Evolutionary conservation across 2,113 vertebrate genomes (phyloP).

Genomic region (Crotalus horridus): DNA sequence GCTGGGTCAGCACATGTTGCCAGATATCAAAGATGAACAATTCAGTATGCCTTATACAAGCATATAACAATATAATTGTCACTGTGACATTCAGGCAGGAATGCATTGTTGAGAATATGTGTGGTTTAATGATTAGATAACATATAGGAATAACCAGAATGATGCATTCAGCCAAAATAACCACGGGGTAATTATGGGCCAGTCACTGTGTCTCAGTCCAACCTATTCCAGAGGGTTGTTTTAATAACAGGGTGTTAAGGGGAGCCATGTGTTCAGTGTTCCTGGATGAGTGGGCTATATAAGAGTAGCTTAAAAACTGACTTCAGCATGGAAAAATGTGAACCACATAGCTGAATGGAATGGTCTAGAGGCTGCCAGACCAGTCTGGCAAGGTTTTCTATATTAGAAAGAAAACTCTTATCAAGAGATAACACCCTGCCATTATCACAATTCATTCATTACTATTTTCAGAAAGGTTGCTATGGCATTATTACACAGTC

Average conservation of each 20-base stretch:
- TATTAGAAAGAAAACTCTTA: constrained; percentile 37
- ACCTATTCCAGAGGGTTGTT: not conserved
- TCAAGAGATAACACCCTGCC: constrained; percentile 43
- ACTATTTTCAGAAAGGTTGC: constrained; percentile 32
- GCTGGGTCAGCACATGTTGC: not conserved
- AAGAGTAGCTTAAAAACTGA: not conserved
- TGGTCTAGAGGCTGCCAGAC: constrained; percentile 34
- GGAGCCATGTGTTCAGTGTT: not conserved
- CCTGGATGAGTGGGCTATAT: not conserved
- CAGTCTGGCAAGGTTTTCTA: constrained; percentile 21
- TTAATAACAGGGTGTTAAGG: not conserved
- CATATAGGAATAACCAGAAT: not conserved
- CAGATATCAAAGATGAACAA: not conserved
- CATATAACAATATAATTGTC: not conserved
- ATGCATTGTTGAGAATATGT: not conserved
- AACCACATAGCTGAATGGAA: constrained; percentile 18
- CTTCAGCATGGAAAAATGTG: not conserved
- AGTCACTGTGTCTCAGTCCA: not conserved
- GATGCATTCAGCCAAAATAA: not conserved
- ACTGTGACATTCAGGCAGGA: not conserved
- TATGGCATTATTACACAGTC: constrained; percentile 44
- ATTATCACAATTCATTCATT: constrained; percentile 45
- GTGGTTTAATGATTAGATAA: not conserved
- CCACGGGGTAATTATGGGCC: not conserved
- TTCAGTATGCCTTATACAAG: not conserved